Conservation (phyloP, 1,140 invertebrate species). For the Myzus persicae region DNA sequence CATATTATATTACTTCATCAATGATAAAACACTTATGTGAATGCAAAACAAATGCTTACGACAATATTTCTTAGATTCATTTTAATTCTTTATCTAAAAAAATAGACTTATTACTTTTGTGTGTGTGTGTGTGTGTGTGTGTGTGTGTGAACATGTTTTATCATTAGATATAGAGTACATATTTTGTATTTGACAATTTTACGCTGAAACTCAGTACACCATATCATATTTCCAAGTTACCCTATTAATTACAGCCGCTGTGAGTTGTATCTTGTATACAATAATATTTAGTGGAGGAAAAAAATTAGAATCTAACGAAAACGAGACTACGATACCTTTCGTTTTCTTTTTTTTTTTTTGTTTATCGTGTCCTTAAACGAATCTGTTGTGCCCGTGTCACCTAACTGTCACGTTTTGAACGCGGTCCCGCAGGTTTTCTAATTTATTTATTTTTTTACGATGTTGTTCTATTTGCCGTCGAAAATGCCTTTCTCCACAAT, state of each 20-base stretch:
- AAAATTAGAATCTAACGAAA: neutral
- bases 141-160: too few species aligned
- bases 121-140: neutral
- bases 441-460: slow-evolving; percentile 13
- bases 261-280: neutral
- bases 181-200: too few species aligned
- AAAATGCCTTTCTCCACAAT: neutral
- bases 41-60: too few species aligned
- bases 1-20: too few species aligned
- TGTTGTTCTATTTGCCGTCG: neutral
- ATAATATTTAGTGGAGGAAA: neutral
- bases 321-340: neutral
- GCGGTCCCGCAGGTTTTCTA: neutral
- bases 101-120: neutral
- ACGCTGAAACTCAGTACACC: neutral
- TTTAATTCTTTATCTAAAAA: neutral
- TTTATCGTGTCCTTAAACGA: neutral
- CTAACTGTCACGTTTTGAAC: neutral
- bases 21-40: too few species aligned
- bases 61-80: neutral
- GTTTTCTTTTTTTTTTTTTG: too few species aligned
- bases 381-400: neutral
- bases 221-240: neutral
- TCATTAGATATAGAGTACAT: too few species aligned
- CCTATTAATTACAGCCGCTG: neutral